Evolutionary conservation across 2,888 invertebrate genomes (phyloP).

Genomic region (Mimachlamys varia): DNA sequence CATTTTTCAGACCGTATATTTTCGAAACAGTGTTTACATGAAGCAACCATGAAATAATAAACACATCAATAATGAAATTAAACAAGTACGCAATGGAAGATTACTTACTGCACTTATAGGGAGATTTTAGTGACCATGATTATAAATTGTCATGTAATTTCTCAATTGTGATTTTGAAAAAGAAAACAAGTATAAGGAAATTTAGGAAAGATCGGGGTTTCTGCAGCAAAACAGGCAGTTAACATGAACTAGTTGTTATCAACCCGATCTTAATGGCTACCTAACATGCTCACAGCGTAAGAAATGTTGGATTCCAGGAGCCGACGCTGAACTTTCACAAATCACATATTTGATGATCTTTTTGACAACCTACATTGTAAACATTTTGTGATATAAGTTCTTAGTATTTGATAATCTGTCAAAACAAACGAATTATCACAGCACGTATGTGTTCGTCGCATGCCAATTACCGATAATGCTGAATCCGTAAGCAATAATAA

Average conservation of each 20-base stretch:
- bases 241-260: not conserved
- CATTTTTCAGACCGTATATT: too few species aligned
- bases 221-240: not conserved
- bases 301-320: not conserved
- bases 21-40: too few species aligned
- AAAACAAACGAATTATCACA: not conserved
- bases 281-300: not conserved
- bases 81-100: too few species aligned
- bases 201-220: too few species aligned
- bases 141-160: too few species aligned
- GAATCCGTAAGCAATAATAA: not conserved
- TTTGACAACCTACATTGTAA: not conserved
- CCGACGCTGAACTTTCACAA: not conserved
- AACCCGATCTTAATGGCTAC: not conserved
- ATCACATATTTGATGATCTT: not conserved
- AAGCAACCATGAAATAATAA: too few species aligned
- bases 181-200: too few species aligned
- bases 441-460: not conserved
- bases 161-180: too few species aligned
- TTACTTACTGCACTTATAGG: too few species aligned
- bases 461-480: not conserved
- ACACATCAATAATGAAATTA: too few species aligned
- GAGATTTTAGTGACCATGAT: too few species aligned
- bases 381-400: not conserved
- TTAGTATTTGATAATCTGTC: not conserved